These are phyloP conservation scores for Pelosia muscerda DNA, from an alignment of 2,888 invertebrate genomes.

Conservation along the genomic window DNA sequence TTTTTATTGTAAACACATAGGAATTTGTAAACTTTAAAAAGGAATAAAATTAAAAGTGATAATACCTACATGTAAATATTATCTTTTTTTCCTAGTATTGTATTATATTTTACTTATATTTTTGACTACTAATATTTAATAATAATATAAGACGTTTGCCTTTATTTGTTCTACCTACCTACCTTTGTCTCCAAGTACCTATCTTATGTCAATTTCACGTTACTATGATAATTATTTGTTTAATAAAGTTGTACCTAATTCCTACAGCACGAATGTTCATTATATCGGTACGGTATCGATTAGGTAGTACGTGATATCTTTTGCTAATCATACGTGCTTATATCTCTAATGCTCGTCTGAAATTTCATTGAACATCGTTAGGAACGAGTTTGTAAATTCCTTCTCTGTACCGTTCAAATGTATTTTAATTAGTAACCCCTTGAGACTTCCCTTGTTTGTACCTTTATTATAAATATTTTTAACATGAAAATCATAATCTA, in stretches of 20 bases:
- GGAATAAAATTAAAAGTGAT: no score
- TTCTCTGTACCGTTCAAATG: conserved; percentile 11
- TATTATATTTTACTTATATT: no score
- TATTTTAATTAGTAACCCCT: conserved; percentile 17
- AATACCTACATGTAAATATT: no score
- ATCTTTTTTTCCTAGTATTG: no score
- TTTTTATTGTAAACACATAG: no score
- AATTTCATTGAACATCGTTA: conserved; percentile 14
- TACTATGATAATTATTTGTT: no score
- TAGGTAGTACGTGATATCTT: conserved; percentile 71
- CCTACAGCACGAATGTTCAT: conserved; percentile 38
- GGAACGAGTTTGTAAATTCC: conserved; percentile 16
- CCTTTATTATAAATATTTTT: conserved; percentile 5
- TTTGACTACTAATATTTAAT: no score
- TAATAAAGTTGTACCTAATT: no score
- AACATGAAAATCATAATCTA: background rate
- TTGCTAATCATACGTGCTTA: conserved; percentile 54
- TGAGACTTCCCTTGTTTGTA: conserved; percentile 9
- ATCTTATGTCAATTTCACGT: no score
- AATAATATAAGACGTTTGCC: background rate
- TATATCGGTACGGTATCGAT: conserved; percentile 57
- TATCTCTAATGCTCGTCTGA: conserved; percentile 21
- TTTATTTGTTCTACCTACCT: no score
- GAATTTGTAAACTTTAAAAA: no score
- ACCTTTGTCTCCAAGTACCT: no score